Evolutionary conservation across 2,888 invertebrate species (phyloP).

Genomic region (Pachliopta kotzebuea): DNA sequence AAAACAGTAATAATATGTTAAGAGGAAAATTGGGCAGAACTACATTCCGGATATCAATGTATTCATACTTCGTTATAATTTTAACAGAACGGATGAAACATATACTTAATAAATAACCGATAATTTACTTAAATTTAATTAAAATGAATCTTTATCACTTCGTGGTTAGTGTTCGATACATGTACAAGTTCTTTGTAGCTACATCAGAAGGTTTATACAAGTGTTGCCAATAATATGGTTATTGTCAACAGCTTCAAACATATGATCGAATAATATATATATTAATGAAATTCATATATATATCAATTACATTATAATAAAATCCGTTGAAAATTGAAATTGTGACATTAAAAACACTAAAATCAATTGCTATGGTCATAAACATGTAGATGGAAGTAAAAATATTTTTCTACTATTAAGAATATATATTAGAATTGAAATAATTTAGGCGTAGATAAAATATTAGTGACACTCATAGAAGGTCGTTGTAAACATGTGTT

Average conservation of each 20-base stretch:
- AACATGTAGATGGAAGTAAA: too few species aligned
- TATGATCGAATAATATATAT: not conserved
- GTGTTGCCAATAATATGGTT: not conserved
- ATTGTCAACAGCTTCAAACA: not conserved
- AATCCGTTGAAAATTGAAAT: too few species aligned
- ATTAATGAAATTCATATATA: not conserved
- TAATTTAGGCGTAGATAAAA: slow-evolving; percentile 3
- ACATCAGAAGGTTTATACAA: slow-evolving; percentile 6
- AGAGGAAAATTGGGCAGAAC: too few species aligned
- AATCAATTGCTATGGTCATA: too few species aligned
- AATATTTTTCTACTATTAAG: not conserved
- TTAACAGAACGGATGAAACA: too few species aligned
- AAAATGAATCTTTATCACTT: not conserved
- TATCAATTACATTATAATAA: too few species aligned
- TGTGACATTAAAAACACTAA: too few species aligned
- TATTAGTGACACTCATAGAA: slow-evolving; percentile 6
- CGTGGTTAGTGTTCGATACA: not conserved
- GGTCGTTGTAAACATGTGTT: slow-evolving; percentile 14
- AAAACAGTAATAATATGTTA: too few species aligned
- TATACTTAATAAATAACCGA: too few species aligned
- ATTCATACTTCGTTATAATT: too few species aligned
- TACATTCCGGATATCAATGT: too few species aligned
- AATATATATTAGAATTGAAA: not conserved
- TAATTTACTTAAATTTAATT: too few species aligned
- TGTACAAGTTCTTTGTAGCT: not conserved